Evolutionary conservation across 2,888 invertebrate species (phyloP), one percentile per base, ranked within the genome.

Genomic region (Eumacrocentrus americanus): DNA sequence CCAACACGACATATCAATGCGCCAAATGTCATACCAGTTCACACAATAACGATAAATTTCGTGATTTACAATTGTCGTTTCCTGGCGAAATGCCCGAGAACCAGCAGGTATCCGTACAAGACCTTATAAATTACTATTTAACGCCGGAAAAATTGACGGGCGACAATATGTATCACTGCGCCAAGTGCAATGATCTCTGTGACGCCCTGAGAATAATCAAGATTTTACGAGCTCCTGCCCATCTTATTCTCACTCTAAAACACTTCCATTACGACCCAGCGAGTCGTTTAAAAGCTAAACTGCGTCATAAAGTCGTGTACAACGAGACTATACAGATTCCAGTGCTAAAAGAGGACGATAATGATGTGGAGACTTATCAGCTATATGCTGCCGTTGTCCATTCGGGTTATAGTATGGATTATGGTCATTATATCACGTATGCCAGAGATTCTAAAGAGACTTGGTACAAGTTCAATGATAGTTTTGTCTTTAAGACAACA

Each of bases 381-480:
- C 81, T 95, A 29, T 92, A 92, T 75, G 92, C 92, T 0, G 91
- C 92, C 0, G 90, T 95, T 0, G 89, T 95, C 0, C 95, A 95
- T 79, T 88, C 89, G 0, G 95, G 95, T 1, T 87, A 87, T 18
- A 91, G 90, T 52, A 88, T 92, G 65, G 91, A 94, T 74, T 90
- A 91, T 0, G 95, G 94, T 0, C 95, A 95, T 76, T 95, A 95
- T 78, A 93, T 92, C 77, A 92, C 93, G 0, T 88, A 91, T 61
- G 92, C 91, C 0, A 85, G 87, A 34, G 91, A 91, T 73, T 81
- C 80, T 14, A 83, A 83, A 58, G 82, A 85, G 34, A 82, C 82
- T 56, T 94, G 94, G 94, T 90, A 87, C 77, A 86, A 89, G 73
- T 92, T 91, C 74, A 92, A 94, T 74, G 94, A 94, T 71, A 89